Evolutionary conservation across 2,113 vertebrate species (phyloP).

Genomic region (Carettochelys insculpta): DNA sequence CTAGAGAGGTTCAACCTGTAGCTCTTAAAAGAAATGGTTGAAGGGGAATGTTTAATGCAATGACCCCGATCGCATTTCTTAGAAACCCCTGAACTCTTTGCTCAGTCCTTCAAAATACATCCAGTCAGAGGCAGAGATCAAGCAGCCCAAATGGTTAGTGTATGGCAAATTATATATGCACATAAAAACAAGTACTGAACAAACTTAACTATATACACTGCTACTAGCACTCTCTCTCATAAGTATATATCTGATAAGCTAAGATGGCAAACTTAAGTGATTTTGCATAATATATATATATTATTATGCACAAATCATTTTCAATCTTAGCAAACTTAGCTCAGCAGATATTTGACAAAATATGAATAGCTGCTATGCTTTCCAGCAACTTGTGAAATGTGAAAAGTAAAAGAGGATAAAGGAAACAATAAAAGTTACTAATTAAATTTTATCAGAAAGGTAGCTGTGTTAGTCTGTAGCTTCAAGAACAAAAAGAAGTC

Average conservation of each 20-base stretch:
- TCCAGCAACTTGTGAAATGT: background rate
- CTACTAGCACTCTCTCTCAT: background rate
- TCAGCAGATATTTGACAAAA: constrained; percentile 32
- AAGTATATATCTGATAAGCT: too few relatives aligned
- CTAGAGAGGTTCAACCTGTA: too few relatives aligned
- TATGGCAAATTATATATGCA: background rate
- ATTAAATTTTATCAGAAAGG: too few relatives aligned
- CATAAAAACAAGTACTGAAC: background rate
- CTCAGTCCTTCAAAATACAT: background rate
- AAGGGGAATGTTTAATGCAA: background rate
- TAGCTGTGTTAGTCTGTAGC: too few relatives aligned
- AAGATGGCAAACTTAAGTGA: too few relatives aligned
- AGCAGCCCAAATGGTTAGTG: background rate
- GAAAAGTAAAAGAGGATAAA: constrained; percentile 16
- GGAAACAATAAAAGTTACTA: background rate
- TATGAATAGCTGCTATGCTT: constrained; percentile 49
- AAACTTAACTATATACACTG: background rate
- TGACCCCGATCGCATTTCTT: background rate
- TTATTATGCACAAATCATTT: background rate
- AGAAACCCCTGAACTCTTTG: background rate
- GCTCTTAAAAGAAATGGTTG: background rate
- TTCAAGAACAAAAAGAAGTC: too few relatives aligned
- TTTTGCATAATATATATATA: background rate
- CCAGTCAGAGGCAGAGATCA: background rate
- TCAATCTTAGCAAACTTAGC: constrained; percentile 18